Conservation (phyloP, 2,797 vertebrate species). For the Melanotaenia parkinsoni region DNA sequence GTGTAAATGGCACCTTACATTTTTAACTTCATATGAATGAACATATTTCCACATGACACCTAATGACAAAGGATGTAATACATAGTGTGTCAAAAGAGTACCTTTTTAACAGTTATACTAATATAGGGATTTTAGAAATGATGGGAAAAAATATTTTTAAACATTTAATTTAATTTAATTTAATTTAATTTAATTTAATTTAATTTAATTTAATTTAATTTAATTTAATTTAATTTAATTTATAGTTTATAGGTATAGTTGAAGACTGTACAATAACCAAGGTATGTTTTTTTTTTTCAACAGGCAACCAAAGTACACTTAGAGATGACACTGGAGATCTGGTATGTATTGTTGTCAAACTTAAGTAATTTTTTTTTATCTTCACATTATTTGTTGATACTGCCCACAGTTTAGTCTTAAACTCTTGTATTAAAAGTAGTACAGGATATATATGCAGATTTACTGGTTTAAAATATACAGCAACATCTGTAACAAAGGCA, state of each 20-base stretch:
- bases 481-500: not conserved
- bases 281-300: conserved; percentile 65
- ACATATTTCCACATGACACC: not conserved
- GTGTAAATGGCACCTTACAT: not conserved
- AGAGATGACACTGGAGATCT: conserved; percentile 92
- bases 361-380: not conserved
- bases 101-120: too few relatives aligned
- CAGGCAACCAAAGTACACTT: conserved; percentile 93
- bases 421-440: not conserved
- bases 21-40: not conserved
- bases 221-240: too few relatives aligned
- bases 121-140: too few relatives aligned
- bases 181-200: too few relatives aligned
- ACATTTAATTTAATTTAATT: too few relatives aligned
- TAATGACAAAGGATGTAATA: not conserved
- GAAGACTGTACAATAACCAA: conserved; percentile 25
- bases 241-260: too few relatives aligned
- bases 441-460: too few relatives aligned
- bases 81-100: not conserved
- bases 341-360: conserved; percentile 83
- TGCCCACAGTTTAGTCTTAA: not conserved
- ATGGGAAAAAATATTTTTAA: too few relatives aligned
- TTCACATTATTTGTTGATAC: not conserved
- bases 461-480: not conserved
- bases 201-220: too few relatives aligned